Base-by-base conservation (phyloP, 2,113 vertebrate species). In the Saguinus imperator region DNA sequence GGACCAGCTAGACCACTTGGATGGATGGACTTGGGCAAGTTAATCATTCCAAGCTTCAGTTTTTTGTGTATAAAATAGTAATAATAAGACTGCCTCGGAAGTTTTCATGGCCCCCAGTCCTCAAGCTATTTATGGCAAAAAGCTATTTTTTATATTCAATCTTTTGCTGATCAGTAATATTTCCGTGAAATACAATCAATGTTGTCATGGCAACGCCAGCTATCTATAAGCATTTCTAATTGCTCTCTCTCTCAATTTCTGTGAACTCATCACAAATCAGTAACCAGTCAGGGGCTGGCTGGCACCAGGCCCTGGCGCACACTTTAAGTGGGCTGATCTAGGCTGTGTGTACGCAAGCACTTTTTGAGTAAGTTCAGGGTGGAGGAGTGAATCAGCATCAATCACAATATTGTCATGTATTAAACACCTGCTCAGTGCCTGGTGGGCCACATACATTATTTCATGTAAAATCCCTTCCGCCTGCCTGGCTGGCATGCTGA, bases 121-220 rank as follows among this genome's bases (percentile, higher is more conserved):
- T 91, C 58, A 64, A 68, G 70, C 13, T 72, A 6, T 57, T 68
- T 86, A 45, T 83, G 86, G 37, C 27, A 0, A 86, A 84, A 95
- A 27, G 72, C 32, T 40, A 23, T 8, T 64, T 75, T 72, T 61
- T 21, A 70, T 40, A 18, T 86, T 83, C 58, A 37, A 0, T 95
- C 58, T 86, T 94, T 77, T 45, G 21, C 64, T 73, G 89, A 76
- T 37, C 43, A 52, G n/a, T 27, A 45, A 80, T 6, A 32, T 35
- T 93, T 97, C 48, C 43, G 70, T 76, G 83, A 96, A 95, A 80
- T 45, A 64, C 11, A 68, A 72, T 79, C 35, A 73, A 64, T 29
- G 32, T 76, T 86, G 14, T 87, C 14, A 68, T 0, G 8, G 21
- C 57, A 48, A 76, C 13, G 68, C 18, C 52, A 79, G 20, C 23